A percentile compares a stretch with the other conserved stretches of the same genome.
Conservation (phyloP, 2,113 vertebrate species). For the Hassar affinis region DNA sequence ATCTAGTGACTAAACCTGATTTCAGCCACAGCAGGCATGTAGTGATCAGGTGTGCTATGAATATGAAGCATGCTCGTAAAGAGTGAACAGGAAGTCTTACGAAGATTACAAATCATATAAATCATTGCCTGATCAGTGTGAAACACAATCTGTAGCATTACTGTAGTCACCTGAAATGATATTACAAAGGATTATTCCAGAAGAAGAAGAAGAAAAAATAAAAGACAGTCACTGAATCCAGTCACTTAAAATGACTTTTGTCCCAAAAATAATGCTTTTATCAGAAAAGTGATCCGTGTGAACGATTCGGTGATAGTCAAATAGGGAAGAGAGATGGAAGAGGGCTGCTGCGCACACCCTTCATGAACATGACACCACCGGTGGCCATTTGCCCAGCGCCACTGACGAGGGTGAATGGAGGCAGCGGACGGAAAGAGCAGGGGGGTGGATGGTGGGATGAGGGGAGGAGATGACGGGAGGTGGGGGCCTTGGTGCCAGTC, state of each 20-base stretch:
- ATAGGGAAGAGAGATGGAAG: conserved; percentile 68
- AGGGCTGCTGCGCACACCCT: conserved; percentile 74
- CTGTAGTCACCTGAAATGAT: conserved; percentile 54
- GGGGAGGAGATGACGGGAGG: conserved; percentile 67
- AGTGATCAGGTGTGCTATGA: conserved; percentile 30
- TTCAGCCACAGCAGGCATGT: not conserved
- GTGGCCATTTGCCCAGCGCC: conserved; percentile 78
- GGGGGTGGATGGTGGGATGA: conserved; percentile 67
- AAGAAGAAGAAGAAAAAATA: conserved; percentile 14
- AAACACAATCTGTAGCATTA: conserved; percentile 47
- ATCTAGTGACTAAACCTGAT: not conserved
- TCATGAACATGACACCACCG: conserved; percentile 85
- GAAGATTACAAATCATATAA: conserved; percentile 53
- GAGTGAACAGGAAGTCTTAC: not conserved
- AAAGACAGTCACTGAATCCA: conserved; percentile 66
- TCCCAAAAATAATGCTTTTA: conserved; percentile 83
- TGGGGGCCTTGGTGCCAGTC: conserved; percentile 84
- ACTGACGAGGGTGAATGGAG: conserved; percentile 73
- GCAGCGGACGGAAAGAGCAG: conserved; percentile 53
- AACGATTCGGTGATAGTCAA: conserved; percentile 76
- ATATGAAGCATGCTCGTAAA: conserved; percentile 23
- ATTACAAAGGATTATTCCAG: conserved; percentile 57
- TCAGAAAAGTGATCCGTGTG: conserved; percentile 77
- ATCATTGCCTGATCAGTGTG: conserved; percentile 44
- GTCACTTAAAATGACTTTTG: conserved; percentile 70